Percentiles rank a stretch among this genome's conserved stretches.
Evolutionary conservation across 2,888 invertebrate genomes (phyloP).

Genomic region (Lumbricus terrestris): DNA sequence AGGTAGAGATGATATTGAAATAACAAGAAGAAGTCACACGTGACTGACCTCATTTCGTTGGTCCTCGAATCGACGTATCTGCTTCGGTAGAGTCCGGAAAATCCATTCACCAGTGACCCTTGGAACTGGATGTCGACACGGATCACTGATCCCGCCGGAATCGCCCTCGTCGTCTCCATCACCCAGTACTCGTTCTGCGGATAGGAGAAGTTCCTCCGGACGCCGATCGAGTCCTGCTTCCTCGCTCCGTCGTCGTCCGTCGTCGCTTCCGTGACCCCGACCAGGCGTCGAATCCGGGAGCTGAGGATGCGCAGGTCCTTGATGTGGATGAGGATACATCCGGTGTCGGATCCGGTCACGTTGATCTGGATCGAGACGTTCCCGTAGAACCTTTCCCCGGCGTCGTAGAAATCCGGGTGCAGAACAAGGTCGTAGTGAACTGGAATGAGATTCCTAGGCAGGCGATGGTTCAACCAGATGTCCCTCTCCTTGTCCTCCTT

Average conservation of each 20-base stretch:
- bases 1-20: neutral
- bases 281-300: neutral
- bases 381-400: conserved; percentile 63
- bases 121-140: conserved; percentile 63
- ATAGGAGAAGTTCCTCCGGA: conserved; percentile 5
- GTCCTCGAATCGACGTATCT: conserved; percentile 61
- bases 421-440: conserved; percentile 70
- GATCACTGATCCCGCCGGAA: conserved; percentile 46
- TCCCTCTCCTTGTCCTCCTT: conserved; percentile 5
- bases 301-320: neutral
- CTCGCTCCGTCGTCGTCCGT: neutral
- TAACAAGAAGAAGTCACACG: neutral
- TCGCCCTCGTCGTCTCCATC: conserved; percentile 46
- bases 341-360: conserved; percentile 43
- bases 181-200: conserved; percentile 60
- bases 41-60: conserved; percentile 44
- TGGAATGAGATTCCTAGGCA: conserved; percentile 68
- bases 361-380: conserved; percentile 59
- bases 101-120: conserved; percentile 69
- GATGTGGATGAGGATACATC: neutral
- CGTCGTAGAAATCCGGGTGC: conserved; percentile 67
- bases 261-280: neutral
- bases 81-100: conserved; percentile 75
- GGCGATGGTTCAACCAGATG: conserved; percentile 54
- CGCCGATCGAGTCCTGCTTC: neutral